phyloP scores from a whole-genome alignment of 2,797 vertebrate species.

The Eulemur rubriventer region DNA sequence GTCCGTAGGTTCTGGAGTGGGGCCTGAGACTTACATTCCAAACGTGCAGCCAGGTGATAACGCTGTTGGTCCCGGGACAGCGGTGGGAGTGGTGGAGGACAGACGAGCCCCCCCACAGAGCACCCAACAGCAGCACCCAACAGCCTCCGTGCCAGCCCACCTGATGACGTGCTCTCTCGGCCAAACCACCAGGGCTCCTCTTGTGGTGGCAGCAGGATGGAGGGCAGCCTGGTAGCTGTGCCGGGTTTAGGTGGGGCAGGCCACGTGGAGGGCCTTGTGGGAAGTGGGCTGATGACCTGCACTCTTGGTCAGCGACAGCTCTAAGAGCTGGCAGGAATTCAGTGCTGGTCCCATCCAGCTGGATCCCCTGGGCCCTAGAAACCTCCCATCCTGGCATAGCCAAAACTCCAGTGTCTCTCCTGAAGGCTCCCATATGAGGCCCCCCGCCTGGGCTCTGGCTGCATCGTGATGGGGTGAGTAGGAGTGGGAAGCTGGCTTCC shows the following conservation, averaged over 20 bases:
- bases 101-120: not conserved
- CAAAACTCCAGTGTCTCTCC: not conserved
- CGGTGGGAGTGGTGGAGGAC: not conserved
- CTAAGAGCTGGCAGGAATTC: not conserved
- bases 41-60: not conserved
- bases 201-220: not conserved
- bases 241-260: not conserved
- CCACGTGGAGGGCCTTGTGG: not conserved
- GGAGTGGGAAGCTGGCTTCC: not conserved
- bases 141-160: accelerated
- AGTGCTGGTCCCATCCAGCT: not conserved
- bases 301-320: not conserved
- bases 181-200: not conserved
- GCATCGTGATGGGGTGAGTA: not conserved
- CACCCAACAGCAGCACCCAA: not conserved
- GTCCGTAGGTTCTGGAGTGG: not conserved
- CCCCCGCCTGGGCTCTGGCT: not conserved
- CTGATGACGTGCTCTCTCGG: not conserved
- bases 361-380: not conserved
- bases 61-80: not conserved
- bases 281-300: not conserved
- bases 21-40: not conserved
- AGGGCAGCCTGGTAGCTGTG: not conserved
- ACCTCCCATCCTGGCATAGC: not conserved
- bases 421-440: not conserved